These are phyloP conservation scores for Limonius californicus DNA, from an alignment of 1,140 invertebrate species.

Conservation along the genomic window DNA sequence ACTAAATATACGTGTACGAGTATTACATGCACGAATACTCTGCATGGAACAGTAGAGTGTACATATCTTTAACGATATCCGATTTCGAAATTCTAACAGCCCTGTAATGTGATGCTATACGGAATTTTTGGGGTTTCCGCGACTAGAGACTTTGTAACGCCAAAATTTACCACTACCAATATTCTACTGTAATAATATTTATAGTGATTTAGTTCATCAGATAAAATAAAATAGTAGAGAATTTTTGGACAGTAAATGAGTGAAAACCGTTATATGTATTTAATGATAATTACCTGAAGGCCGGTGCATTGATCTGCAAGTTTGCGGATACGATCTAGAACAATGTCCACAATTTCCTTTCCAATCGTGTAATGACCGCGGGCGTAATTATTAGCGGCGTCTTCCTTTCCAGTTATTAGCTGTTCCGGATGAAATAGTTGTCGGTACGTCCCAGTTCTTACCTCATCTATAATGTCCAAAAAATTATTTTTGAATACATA, in stretches of 20 bases:
- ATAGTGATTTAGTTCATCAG: no score
- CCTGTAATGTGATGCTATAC: no score
- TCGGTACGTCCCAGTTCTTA: constrained; percentile 74
- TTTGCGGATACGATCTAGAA: constrained; percentile 74
- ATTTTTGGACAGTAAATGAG: background rate
- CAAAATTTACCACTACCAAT: no score
- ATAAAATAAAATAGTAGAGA: no score
- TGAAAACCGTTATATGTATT: background rate
- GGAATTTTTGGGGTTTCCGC: no score
- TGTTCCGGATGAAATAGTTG: constrained; percentile 80
- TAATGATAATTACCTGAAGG: background rate
- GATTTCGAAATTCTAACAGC: no score
- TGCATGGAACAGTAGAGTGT: no score
- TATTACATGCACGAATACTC: no score
- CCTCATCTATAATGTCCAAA: constrained; percentile 58
- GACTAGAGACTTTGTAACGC: no score
- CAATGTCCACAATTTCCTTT: constrained; percentile 80
- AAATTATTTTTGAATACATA: background rate
- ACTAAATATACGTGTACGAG: no score
- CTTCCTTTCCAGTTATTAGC: constrained; percentile 72
- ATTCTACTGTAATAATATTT: no score
- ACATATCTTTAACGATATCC: no score
- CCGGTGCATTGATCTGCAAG: constrained; percentile 84
- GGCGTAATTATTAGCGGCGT: constrained; percentile 87
- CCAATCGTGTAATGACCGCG: constrained; percentile 90